phyloP scores from a whole-genome alignment of 1,140 invertebrate genomes.

The Caenorhabditis remanei region DNA sequence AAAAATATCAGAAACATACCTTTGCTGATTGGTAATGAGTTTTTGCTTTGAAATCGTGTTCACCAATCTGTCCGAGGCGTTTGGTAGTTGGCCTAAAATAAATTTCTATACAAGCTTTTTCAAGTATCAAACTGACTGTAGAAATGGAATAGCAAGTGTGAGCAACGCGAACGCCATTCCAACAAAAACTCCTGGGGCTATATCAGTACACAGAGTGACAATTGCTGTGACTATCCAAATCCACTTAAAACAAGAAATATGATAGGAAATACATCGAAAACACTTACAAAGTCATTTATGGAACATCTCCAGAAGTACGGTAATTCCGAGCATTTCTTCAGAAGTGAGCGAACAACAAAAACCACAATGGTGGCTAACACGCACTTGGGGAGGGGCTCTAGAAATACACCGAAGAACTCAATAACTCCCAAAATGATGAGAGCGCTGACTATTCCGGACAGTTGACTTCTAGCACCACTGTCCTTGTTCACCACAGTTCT shows the following conservation, averaged over 20 bases:
- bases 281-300: constrained; percentile 58
- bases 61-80: background rate
- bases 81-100: constrained; percentile 1
- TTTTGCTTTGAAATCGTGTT: constrained; percentile 1
- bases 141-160: constrained; percentile 6
- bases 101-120: background rate
- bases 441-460: constrained; percentile 70
- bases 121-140: constrained; percentile 12
- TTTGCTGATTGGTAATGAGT: background rate
- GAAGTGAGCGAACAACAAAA: constrained; percentile 48
- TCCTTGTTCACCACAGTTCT: constrained; percentile 80
- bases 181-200: constrained; percentile 35
- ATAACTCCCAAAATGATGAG: constrained; percentile 79
- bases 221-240: constrained; percentile 56
- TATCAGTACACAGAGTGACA: constrained; percentile 58
- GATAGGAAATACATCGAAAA: background rate
- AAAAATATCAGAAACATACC: background rate
- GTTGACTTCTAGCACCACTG: constrained; percentile 79
- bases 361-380: constrained; percentile 62
- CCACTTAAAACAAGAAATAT: constrained; percentile 30
- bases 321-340: constrained; percentile 46
- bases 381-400: constrained; percentile 79
- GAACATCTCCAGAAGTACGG: constrained; percentile 58
- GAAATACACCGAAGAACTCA: constrained; percentile 79
- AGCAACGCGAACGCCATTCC: constrained; percentile 40